phyloP scores from a whole-genome alignment of 2,888 invertebrate species.

The Sisyra nigra region DNA sequence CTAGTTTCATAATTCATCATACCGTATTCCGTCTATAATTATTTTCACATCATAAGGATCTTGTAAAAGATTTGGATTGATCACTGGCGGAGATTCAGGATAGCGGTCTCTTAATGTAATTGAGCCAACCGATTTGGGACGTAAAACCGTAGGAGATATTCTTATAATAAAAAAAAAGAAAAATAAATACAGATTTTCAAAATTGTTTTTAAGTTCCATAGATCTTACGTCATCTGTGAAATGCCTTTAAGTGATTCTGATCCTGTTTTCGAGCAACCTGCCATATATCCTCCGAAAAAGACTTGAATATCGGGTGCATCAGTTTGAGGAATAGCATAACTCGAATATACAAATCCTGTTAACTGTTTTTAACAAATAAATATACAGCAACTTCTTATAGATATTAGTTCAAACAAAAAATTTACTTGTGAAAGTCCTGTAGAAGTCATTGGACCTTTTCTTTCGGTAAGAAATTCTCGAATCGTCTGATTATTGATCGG shows the following conservation, averaged over 20 bases:
- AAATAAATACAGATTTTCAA: no score
- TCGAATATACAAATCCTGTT: conserved; percentile 10
- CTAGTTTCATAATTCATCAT: no score
- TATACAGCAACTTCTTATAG: not conserved
- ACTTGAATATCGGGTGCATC: conserved; percentile 11
- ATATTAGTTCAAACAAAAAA: no score
- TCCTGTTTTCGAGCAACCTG: conserved; percentile 8
- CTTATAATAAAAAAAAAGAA: no score
- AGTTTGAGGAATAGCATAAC: conserved; percentile 5
- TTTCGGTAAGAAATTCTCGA: conserved; percentile 6
- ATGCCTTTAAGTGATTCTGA: no score
- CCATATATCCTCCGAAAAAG: conserved; percentile 11
- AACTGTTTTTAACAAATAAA: conserved; percentile 5
- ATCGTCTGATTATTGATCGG: conserved; percentile 6
- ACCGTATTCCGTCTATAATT: conserved; percentile 10
- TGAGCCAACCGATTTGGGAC: conserved; percentile 11
- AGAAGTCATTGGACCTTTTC: conserved; percentile 11
- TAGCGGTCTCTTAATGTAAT: conserved; percentile 7
- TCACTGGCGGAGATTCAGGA: conserved; percentile 8
- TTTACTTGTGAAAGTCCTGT: conserved; percentile 12
- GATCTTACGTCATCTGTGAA: no score
- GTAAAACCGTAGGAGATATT: conserved; percentile 11
- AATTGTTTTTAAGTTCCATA: no score
- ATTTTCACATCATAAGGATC: conserved; percentile 7
- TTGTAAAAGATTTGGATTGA: conserved; percentile 9